These are phyloP conservation scores for Falco cherrug DNA, from an alignment of 2,797 vertebrate species.

Conservation along the genomic window DNA sequence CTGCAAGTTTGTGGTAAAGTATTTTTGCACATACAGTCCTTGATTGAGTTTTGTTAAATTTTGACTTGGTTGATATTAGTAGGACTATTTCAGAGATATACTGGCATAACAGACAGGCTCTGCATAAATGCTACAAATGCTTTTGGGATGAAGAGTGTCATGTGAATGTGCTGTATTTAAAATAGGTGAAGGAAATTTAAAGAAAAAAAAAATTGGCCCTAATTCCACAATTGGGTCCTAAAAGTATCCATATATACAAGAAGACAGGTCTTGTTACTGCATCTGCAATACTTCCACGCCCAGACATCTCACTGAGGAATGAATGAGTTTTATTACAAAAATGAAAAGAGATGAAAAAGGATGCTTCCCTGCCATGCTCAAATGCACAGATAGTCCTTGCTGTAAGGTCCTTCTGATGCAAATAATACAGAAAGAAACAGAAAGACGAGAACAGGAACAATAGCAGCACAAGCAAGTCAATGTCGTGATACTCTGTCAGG, in stretches of 20 bases:
- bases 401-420: neutral
- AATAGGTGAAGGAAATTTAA: neutral
- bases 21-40: neutral
- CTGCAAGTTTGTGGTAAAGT: neutral
- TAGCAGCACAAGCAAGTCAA: neutral
- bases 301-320: neutral
- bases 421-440: neutral
- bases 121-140: neutral
- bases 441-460: neutral
- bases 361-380: neutral
- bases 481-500: neutral
- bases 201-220: neutral
- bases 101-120: neutral
- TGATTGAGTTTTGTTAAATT: constrained; percentile 6
- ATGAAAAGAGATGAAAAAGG: neutral
- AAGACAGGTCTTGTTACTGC: neutral
- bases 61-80: neutral
- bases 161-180: neutral
- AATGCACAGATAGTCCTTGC: neutral
- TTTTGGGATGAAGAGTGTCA: neutral
- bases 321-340: neutral
- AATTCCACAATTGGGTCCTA: neutral
- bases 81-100: neutral
- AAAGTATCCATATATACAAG: neutral
- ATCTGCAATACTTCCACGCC: neutral